Percentiles rank a stretch among this genome's conserved stretches.
Evolutionary conservation across 2,888 invertebrate species (phyloP).

Genomic region (Cephalotes varians): DNA sequence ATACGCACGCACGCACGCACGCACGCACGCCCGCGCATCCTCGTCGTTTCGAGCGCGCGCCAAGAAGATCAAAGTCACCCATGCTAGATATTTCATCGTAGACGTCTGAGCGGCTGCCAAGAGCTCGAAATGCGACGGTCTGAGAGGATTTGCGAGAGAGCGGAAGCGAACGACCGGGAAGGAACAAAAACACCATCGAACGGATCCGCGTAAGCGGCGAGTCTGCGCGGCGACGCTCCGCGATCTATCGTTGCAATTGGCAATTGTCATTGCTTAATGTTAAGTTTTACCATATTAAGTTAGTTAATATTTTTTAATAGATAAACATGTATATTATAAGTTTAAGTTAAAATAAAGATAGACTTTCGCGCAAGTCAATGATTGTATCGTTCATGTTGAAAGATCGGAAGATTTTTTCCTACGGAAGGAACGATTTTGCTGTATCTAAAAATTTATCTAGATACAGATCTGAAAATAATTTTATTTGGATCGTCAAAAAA

Average conservation of each 20-base stretch:
- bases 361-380: not conserved
- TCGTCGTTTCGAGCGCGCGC: slow-evolving; percentile 62
- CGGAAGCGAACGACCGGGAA: slow-evolving; percentile 66
- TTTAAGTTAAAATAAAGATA: not conserved
- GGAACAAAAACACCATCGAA: slow-evolving; percentile 25
- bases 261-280: not conserved
- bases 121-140: slow-evolving; percentile 70
- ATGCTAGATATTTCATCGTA: slow-evolving; percentile 78
- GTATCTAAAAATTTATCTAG: no score
- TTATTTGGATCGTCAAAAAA: no score
- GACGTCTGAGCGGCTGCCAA: slow-evolving; percentile 77
- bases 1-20: not conserved
- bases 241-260: not conserved
- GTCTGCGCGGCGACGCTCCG: slow-evolving; percentile 21
- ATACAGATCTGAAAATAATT: no score
- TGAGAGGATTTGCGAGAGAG: slow-evolving; percentile 75
- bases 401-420: not conserved
- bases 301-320: no score
- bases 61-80: slow-evolving; percentile 78
- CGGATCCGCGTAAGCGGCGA: slow-evolving; percentile 19
- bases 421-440: no score
- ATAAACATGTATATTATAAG: not conserved
- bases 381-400: not conserved
- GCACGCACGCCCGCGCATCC: slow-evolving; percentile 27
- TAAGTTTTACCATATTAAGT: no score